Evolutionary conservation across 2,888 invertebrate genomes (phyloP).

Genomic region (Pandemis heparana): DNA sequence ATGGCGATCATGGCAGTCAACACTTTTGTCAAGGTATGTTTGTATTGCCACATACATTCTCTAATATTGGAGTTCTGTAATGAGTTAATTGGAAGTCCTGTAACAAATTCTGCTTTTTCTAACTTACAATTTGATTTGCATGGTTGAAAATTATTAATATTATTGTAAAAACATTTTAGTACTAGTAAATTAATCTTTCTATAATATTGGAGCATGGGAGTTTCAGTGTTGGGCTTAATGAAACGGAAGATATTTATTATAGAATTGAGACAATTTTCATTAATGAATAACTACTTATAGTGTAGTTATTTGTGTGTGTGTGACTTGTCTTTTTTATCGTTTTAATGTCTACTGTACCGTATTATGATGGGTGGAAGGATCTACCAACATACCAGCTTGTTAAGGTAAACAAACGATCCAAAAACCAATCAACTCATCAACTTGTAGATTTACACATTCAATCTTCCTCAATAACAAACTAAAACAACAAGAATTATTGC

Average conservation of each 20-base stretch:
- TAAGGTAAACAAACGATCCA: slow-evolving; percentile 84
- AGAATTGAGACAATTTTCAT: slow-evolving; percentile 46
- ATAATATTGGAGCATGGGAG: slow-evolving; percentile 52
- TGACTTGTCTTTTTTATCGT: slow-evolving; percentile 84
- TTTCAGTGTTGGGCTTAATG: slow-evolving; percentile 43
- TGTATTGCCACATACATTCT: slow-evolving; percentile 10
- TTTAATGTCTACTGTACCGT: slow-evolving; percentile 84
- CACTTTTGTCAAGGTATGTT: slow-evolving; percentile 98
- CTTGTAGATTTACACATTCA: slow-evolving; percentile 81
- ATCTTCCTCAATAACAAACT: slow-evolving; percentile 39
- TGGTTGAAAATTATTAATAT: slow-evolving; percentile 44
- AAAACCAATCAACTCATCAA: slow-evolving; percentile 69
- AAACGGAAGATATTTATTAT: slow-evolving; percentile 40
- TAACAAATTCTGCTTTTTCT: slow-evolving; percentile 42
- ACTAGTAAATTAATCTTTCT: slow-evolving; percentile 40
- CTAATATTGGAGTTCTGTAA: slow-evolving; percentile 30
- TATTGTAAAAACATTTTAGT: slow-evolving; percentile 36
- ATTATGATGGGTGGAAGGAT: slow-evolving; percentile 86
- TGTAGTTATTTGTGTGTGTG: slow-evolving; percentile 79
- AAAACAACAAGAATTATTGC: slow-evolving; percentile 22
- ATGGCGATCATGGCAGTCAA: slow-evolving; percentile 99
- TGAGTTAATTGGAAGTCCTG: slow-evolving; percentile 39
- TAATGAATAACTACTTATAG: slow-evolving; percentile 54
- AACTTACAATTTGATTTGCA: slow-evolving; percentile 47
- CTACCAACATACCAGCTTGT: slow-evolving; percentile 88